Base-by-base conservation (phyloP, 2,888 invertebrate genomes). In the Smittia aterrima region DNA sequence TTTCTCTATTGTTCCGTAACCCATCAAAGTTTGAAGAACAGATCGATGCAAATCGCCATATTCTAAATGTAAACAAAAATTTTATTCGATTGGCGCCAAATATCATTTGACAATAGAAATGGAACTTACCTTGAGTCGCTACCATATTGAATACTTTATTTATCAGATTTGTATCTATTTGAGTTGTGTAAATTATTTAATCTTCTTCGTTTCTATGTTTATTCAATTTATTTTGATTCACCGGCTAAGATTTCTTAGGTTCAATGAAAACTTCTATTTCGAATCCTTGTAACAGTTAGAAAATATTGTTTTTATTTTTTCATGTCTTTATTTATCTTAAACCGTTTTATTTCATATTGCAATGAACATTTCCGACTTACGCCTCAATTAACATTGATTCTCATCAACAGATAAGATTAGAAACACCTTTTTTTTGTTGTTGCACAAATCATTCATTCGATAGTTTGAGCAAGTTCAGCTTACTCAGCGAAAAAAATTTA, bases 31-130 rank as follows among this genome's bases (percentile, higher is more conserved):
- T 13, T 74, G 64, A 11, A 74, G 24, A 13, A 11, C 4, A 9
- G 74, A 25, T 18, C 74, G 25, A 32, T 74, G 66, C 1, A 74
- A 24, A 47, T 74, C 74, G 0, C 64, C 7, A 9, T 74, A 74
- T 0, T 16, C 74, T 74, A 22, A 27, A 16, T 64, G 25, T 24
- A 27, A 22, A 58, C 58, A 58, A 64, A 27, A 20, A 20, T 58
- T 58, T 18, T 47, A 47, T 2, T 2, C 47, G 38, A 9, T 38
- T 7, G 47, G 38, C 38, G 38, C 38, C 38, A 38, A 38, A 38
- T 38, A 7, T 38, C 38, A 38, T 38, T 38, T 11, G 38, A n/a
- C n/a, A n/a, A n/a, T n/a, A n/a, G n/a, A n/a, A n/a, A n/a, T n/a
- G n/a, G n/a, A n/a, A 38, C 38, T 38, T 38, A 38, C 38, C 38